These are phyloP conservation scores for Tinamus major DNA, from an alignment of 2,797 vertebrate species.

Conservation along the genomic window DNA sequence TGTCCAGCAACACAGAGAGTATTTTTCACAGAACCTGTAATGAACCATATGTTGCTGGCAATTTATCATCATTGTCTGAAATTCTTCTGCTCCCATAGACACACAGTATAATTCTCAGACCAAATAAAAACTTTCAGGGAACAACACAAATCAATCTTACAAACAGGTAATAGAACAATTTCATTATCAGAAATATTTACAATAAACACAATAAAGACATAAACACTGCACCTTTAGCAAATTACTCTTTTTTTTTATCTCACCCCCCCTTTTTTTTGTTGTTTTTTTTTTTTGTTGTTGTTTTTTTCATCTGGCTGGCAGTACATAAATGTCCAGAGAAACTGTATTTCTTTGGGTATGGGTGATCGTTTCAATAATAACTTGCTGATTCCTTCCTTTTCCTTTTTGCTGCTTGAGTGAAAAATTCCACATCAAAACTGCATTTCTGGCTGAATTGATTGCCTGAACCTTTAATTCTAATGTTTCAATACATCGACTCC, in stretches of 20 bases:
- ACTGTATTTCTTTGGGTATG: slow-evolving; percentile 27
- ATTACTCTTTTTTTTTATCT: slow-evolving; percentile 8
- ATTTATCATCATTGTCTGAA: slow-evolving; percentile 68
- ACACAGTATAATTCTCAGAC: slow-evolving; percentile 31
- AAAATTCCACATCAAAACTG: slow-evolving; percentile 65
- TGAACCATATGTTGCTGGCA: slow-evolving; percentile 39
- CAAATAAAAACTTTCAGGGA: slow-evolving; percentile 35
- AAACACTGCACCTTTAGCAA: not conserved
- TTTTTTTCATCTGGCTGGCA: slow-evolving; percentile 8
- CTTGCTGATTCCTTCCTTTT: slow-evolving; percentile 38
- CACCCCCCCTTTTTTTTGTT: not conserved
- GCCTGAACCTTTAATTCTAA: slow-evolving; percentile 74
- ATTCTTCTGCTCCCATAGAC: slow-evolving; percentile 44
- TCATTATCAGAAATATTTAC: slow-evolving; percentile 21
- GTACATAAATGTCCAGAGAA: slow-evolving; percentile 48
- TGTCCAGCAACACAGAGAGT: slow-evolving; percentile 46
- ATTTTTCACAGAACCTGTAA: slow-evolving; percentile 55
- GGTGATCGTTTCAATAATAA: slow-evolving; percentile 38
- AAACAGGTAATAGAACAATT: slow-evolving; percentile 17
- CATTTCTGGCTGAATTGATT: slow-evolving; percentile 76
- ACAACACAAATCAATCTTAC: slow-evolving; percentile 25
- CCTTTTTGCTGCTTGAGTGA: slow-evolving; percentile 40
- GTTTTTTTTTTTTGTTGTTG: too few species aligned
- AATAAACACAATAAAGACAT: not conserved
- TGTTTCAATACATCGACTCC: slow-evolving; percentile 71